Evolutionary conservation across 2,113 vertebrate species (phyloP).

Genomic region (Mormoops blainvillei): DNA sequence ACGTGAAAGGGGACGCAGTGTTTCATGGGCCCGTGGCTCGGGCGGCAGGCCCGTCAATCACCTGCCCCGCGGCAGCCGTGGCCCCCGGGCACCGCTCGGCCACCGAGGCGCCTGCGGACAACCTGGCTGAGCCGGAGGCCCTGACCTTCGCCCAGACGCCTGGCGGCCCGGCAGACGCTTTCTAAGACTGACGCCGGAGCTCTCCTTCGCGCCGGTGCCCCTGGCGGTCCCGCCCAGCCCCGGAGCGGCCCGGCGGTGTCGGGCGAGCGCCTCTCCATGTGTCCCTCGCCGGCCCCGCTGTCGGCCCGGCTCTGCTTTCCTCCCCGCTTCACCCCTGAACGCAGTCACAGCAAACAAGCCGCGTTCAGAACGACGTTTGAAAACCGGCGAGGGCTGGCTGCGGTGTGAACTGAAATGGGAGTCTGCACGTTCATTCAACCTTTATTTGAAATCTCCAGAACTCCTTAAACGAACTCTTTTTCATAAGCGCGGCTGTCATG

Average conservation of each 20-base stretch:
- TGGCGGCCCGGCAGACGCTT: neutral
- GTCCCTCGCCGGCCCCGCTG: neutral
- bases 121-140: neutral
- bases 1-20: neutral
- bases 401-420: accelerated
- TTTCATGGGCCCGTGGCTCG: accelerated
- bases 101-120: neutral
- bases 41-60: neutral
- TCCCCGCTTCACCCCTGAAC: neutral
- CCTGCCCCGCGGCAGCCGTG: neutral
- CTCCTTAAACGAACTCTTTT: accelerated
- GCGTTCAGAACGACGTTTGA: neutral
- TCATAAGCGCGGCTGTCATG: neutral
- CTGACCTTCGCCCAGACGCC: neutral
- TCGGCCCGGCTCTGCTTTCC: neutral
- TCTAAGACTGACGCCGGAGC: accelerated
- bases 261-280: too few species aligned
- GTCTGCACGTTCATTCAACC: too few species aligned
- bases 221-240: too few species aligned
- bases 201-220: accelerated
- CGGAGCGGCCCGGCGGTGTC: accelerated
- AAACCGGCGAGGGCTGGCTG: neutral
- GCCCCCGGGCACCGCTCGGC: neutral
- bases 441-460: accelerated
- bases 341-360: neutral